These are phyloP conservation scores for Paratilapia polleni DNA, from an alignment of 2,113 vertebrate genomes.

Conservation along the genomic window DNA sequence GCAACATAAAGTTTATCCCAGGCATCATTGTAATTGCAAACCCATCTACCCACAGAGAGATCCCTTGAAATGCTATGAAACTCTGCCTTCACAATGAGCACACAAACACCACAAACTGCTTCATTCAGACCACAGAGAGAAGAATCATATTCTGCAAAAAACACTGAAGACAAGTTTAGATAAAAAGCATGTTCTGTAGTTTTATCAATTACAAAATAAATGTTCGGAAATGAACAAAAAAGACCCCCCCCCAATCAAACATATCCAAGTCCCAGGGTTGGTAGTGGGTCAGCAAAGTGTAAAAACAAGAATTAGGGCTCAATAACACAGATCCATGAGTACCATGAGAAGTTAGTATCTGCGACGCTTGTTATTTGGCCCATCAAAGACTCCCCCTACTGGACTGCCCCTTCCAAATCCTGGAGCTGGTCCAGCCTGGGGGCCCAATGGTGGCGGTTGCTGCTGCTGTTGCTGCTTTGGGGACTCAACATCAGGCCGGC, in stretches of 20 bases:
- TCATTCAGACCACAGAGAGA: neutral
- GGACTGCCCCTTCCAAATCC: conserved; percentile 92
- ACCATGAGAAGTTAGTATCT: conserved; percentile 83
- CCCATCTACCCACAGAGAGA: neutral
- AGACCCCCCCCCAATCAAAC: neutral
- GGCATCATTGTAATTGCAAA: neutral
- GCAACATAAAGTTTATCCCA: neutral
- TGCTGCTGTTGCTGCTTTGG: conserved; percentile 79
- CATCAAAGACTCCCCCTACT: conserved; percentile 89
- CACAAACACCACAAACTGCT: neutral
- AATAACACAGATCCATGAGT: neutral
- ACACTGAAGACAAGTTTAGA: neutral
- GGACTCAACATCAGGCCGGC: conserved; percentile 89
- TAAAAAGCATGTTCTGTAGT: neutral
- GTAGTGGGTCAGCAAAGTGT: neutral
- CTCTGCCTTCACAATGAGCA: neutral
- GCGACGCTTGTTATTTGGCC: conserved; percentile 94
- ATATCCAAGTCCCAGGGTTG: neutral
- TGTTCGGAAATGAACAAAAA: too few species aligned
- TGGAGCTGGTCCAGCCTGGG: conserved; percentile 86
- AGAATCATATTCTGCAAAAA: neutral
- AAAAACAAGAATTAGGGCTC: conserved; percentile 1
- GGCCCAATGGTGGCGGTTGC: conserved; percentile 63
- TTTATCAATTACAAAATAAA: neutral
- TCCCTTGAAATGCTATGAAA: neutral